Evolutionary conservation across 2,113 vertebrate species (phyloP), one percentile per base, ranked within the genome.

Genomic region (Scalopus aquaticus): DNA sequence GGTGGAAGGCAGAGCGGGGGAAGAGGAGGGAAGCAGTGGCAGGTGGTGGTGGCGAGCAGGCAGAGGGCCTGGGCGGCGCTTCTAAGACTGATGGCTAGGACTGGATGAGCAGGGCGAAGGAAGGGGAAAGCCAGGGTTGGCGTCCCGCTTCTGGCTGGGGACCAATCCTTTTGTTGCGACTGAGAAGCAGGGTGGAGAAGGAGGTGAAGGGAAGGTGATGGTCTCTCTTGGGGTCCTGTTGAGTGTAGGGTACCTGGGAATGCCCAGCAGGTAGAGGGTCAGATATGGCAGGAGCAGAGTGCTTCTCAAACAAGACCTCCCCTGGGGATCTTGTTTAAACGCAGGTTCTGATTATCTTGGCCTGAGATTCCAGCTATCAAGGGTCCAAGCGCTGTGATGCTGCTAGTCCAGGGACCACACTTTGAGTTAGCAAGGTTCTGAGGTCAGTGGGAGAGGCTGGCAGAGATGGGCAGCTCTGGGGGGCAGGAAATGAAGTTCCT

Each of bases 61-160:
- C 1, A 3, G 35, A 39, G 32, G 28, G 69, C 37, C 70, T 32
- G 8, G 32, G 80, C 24, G 15, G 30, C 35, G 12, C 22, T 60
- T 69, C 6, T 10, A 13, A 76, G 69, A 44, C 17, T 24, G 54
- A 16, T 19, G 35, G 89, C 6, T 5, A 65, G 76, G 44, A 22
- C 46, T 62, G 30, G 82, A 16, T 15, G 22, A 46, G 28, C 0
- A 3, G 28, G 19, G 22, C 2, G 51, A 54, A 37, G 46, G 72
- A 24, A 32, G 46, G 2, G 17, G 42, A 11, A 62, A 3, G 58
- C 17, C 12, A 12, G 16, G 77, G 28, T 1, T 8, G 39, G 54
- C 0, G 0, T 11, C 54, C 0, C 1, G 37, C 49, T 30, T 65
- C 73, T 46, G 20, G 58, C 46, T 19, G 20, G 19, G 46, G 4